phyloP scores from a whole-genome alignment of 2,888 invertebrate genomes.

The Sycophila texana region DNA sequence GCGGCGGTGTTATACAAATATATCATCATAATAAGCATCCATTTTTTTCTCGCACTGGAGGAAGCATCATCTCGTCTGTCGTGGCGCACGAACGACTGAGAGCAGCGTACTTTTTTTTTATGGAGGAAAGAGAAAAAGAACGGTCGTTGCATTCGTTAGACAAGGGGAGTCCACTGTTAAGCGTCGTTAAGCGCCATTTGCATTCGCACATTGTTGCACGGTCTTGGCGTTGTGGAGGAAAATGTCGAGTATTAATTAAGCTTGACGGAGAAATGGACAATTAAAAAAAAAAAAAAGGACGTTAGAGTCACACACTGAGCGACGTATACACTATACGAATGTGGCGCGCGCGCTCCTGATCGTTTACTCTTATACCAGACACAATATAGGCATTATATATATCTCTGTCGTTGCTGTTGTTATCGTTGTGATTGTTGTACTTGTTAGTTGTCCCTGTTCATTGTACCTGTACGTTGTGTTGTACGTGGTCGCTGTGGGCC shows the following conservation, averaged over 20 bases:
- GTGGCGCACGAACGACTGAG: constrained; percentile 19
- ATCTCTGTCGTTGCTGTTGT: constrained; percentile 58
- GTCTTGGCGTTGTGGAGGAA: background rate
- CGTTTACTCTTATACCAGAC: background rate
- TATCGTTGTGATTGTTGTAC: constrained; percentile 56
- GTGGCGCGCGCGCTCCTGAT: background rate
- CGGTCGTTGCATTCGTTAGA: constrained; percentile 7
- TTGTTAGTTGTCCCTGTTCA: constrained; percentile 51
- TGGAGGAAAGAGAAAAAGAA: constrained; percentile 3
- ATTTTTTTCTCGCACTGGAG: background rate
- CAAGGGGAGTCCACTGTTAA: constrained; percentile 1
- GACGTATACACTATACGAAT: constrained; percentile 3
- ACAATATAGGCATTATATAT: background rate
- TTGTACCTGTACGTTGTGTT: constrained; percentile 54
- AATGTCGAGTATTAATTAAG: background rate
- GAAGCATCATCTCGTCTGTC: constrained; percentile 7
- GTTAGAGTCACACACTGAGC: background rate
- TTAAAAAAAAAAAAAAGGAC: background rate
- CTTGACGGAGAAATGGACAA: background rate
- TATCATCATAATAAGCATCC: background rate
- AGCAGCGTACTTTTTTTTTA: background rate
- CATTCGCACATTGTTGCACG: constrained; percentile 13
- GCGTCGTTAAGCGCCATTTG: constrained; percentile 13
- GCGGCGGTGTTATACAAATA: constrained; percentile 3
- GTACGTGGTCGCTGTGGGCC: constrained; percentile 50